A percentile compares a stretch with the other conserved stretches of the same genome.
phyloP scores from a whole-genome alignment of 2,888 invertebrate species.

The Philereme vetulata region DNA sequence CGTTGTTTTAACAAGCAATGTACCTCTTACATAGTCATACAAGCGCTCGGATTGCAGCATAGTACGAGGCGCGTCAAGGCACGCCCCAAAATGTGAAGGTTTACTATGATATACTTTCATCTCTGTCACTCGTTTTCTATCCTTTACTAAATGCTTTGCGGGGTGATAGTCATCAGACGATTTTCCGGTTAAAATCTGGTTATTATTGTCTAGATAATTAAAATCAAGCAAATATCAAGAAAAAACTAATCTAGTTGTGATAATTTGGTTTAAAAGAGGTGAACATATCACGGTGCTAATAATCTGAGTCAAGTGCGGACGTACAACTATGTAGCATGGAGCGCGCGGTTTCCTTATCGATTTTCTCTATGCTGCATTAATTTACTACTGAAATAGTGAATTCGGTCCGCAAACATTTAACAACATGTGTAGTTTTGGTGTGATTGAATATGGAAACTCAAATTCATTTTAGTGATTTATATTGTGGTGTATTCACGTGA shows the following conservation, averaged over 20 bases:
- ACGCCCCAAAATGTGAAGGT: constrained; percentile 64
- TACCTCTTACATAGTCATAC: constrained; percentile 16
- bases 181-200: constrained; percentile 39
- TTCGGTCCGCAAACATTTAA: constrained; percentile 67
- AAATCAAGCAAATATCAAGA: constrained; percentile 17
- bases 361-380: constrained; percentile 82
- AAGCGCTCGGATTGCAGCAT: constrained; percentile 20
- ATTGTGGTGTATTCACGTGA: constrained; percentile 37
- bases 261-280: constrained; percentile 45
- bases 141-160: constrained; percentile 54
- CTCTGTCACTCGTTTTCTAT: constrained; percentile 63
- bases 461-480: constrained; percentile 45
- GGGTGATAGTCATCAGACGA: constrained; percentile 51
- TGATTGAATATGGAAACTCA: constrained; percentile 48
- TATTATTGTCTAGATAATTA: constrained; percentile 10
- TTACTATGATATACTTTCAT: constrained; percentile 54
- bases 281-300: constrained; percentile 60
- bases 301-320: constrained; percentile 56
- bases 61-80: constrained; percentile 49
- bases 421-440: constrained; percentile 58
- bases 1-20: constrained; percentile 23
- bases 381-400: constrained; percentile 74
- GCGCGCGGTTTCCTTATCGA: constrained; percentile 80
- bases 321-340: constrained; percentile 69
- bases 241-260: constrained; percentile 6